Conservation (phyloP, 2,888 invertebrate species). For the Xestia xanthographa region DNA sequence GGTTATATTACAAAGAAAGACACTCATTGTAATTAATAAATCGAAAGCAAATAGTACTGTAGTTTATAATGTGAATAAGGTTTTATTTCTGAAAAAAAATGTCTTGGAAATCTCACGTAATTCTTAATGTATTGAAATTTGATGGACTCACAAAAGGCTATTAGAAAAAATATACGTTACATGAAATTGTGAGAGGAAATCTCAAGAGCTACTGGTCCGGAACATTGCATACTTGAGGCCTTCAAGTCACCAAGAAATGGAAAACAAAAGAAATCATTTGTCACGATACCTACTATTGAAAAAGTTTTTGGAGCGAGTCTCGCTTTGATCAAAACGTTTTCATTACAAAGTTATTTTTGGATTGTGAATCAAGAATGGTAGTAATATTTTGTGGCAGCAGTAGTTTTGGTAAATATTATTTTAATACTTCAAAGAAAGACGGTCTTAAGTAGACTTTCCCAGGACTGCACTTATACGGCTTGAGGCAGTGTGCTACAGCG, state of each 20-base stretch:
- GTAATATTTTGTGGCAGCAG: neutral
- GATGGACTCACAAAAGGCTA: conserved; percentile 56
- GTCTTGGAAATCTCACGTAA: conserved; percentile 38
- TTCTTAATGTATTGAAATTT: conserved; percentile 64
- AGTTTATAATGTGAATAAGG: neutral
- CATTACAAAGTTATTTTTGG: conserved; percentile 42
- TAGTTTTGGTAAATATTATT: neutral
- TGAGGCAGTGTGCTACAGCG: conserved; percentile 6
- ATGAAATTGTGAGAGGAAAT: conserved; percentile 67
- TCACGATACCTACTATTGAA: conserved; percentile 63
- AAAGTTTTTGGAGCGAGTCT: conserved; percentile 54
- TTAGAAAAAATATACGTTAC: conserved; percentile 60
- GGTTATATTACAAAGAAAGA: neutral
- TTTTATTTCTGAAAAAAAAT: conserved; percentile 15
- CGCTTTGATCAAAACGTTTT: conserved; percentile 54
- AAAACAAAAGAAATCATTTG: conserved; percentile 75
- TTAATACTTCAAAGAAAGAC: too few relatives aligned
- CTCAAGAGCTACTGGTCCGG: conserved; percentile 69
- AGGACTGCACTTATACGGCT: neutral
- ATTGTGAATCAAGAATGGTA: conserved; percentile 3
- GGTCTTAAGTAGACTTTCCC: neutral
- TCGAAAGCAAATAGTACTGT: neutral
- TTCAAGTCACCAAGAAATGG: conserved; percentile 67
- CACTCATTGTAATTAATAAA: neutral
- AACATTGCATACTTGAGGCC: conserved; percentile 69